These are phyloP conservation scores for Platichthys stellatus DNA, from an alignment of 2,113 vertebrate species.

Conservation along the genomic window DNA sequence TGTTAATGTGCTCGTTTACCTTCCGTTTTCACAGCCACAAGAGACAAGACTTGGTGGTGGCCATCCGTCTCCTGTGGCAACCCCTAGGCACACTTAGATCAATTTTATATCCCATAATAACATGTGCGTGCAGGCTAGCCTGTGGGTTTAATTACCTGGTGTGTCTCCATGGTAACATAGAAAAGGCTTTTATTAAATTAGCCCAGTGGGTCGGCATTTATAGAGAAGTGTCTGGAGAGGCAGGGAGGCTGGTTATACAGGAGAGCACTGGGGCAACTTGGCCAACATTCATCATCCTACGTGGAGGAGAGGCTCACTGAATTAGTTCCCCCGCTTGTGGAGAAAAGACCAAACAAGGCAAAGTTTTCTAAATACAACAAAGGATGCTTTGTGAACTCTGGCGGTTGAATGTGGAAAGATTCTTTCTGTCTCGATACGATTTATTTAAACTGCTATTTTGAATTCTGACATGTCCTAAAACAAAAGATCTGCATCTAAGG, in stretches of 20 bases:
- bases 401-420: too few species aligned
- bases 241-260: slow-evolving; percentile 52
- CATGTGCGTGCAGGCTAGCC: slow-evolving; percentile 39
- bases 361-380: background rate
- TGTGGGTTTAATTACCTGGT: slow-evolving; percentile 72
- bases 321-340: background rate
- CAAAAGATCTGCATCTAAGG: too few species aligned
- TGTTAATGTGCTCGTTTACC: slow-evolving; percentile 44
- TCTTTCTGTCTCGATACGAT: too few species aligned
- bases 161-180: slow-evolving; percentile 70
- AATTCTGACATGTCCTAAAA: too few species aligned
- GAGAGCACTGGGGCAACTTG: slow-evolving; percentile 26
- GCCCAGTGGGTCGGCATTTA: slow-evolving; percentile 73
- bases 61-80: slow-evolving; percentile 63
- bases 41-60: slow-evolving; percentile 45
- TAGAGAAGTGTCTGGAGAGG: slow-evolving; percentile 62
- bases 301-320: slow-evolving; percentile 1
- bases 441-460: too few species aligned
- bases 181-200: slow-evolving; percentile 77
- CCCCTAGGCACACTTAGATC: slow-evolving; percentile 54
- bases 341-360: slow-evolving; percentile 6
- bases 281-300: slow-evolving; percentile 33
- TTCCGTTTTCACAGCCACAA: slow-evolving; percentile 28
- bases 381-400: background rate
- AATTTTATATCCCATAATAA: slow-evolving; percentile 68